Percentiles rank a stretch among this genome's conserved stretches.
Evolutionary conservation across 2,113 vertebrate genomes (phyloP).

Genomic region (Oncorhynchus gorbuscha): DNA sequence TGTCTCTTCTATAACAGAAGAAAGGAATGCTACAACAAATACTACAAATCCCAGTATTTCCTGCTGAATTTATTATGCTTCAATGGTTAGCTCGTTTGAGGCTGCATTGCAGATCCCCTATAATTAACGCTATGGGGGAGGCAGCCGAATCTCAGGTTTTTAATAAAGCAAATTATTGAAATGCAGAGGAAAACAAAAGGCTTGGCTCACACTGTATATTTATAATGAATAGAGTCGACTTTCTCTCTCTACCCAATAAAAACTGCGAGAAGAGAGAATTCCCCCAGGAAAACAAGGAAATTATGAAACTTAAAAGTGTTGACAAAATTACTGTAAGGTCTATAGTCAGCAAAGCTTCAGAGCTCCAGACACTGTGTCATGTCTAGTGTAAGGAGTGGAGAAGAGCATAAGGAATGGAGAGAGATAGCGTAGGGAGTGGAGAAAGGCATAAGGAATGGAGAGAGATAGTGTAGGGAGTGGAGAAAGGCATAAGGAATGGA

Average conservation of each 20-base stretch:
- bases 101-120: no score
- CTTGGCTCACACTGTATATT: neutral
- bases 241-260: constrained; percentile 3
- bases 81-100: no score
- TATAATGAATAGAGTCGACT: neutral
- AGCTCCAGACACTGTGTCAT: neutral
- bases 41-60: no score
- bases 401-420: neutral
- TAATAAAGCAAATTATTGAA: constrained; percentile 5
- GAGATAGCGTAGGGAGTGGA: neutral
- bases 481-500: no score
- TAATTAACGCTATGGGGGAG: neutral
- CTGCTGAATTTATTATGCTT: no score
- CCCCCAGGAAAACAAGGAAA: neutral
- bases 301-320: neutral
- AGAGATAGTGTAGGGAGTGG: neutral
- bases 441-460: no score
- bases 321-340: neutral
- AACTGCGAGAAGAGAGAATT: neutral
- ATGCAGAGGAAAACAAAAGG: neutral
- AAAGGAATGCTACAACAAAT: no score
- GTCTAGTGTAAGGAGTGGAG: neutral
- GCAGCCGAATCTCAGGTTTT: neutral
- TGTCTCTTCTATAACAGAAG: no score
- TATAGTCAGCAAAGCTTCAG: neutral